Base-by-base conservation (phyloP, 2,797 vertebrate genomes). In the Ateles fusciceps region DNA sequence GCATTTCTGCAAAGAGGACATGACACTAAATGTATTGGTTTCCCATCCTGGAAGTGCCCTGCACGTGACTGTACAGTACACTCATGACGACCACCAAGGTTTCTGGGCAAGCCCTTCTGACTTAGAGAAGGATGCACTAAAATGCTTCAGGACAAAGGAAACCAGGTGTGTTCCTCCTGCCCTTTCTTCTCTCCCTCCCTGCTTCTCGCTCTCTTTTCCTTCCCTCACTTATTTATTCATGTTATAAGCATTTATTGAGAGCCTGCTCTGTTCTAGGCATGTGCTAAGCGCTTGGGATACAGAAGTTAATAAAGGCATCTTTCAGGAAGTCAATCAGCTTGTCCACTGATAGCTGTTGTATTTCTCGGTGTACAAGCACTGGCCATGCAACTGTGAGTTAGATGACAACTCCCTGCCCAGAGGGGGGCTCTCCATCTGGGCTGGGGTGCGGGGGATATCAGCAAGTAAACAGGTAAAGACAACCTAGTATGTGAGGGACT, bases 351-450 rank as follows among this genome's bases (percentile, higher is more conserved):
- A 13, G 28, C 13, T 44, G 79, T 9, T 7, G 13, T 21, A 9
- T 4, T 14, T 42, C n/a, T n/a, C 7, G 0, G 28, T 0, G 28
- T 61, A 55, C 44, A 33, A 21, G 44, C 28, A 11, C 22, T 26
- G 0, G 26, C 22, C 59, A 39, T 5, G 28, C 24, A 21, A 85
- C 30, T 48, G 22, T 39, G 33, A 48, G 84, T 24, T 3, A 57
- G 59, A 71, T 0, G 4, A 17, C 7, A 71, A 71, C 22, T 85
- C 21, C 44, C 61, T 11, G 33, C 44, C 84, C 24, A 1, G 4
- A 1, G 80, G 7, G 7, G 9, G 21, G 36, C 48, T 80, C 33
- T 0, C 19, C 4, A 5, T 13, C 48, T 55, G 78, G 48, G 33
- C 19, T 39, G 19, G 22, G 44, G 22, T 15, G 17, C 1, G 36